Evolutionary conservation across 2,888 invertebrate genomes (phyloP).

Genomic region (Stictocephala bisonia): DNA sequence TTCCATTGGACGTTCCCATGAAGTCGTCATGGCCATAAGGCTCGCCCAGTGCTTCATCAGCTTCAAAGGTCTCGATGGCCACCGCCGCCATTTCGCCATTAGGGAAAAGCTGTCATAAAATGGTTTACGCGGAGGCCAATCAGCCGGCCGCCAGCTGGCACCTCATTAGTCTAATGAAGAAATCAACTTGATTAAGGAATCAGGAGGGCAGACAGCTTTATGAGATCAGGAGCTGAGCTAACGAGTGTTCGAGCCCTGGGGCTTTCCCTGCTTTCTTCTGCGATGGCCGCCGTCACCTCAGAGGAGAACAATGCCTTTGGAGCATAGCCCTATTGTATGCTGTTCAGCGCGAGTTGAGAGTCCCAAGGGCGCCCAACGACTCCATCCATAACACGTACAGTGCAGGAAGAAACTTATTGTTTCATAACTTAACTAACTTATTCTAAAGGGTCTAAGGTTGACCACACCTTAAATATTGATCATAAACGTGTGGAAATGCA

Average conservation of each 20-base stretch:
- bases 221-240: background rate
- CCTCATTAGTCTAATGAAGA: constrained; percentile 37
- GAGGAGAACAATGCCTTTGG: background rate
- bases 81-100: constrained; percentile 23
- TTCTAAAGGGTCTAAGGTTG: too few species aligned
- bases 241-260: constrained; percentile 19
- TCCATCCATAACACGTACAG: too few species aligned
- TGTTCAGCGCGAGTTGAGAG: too few species aligned
- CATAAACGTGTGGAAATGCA: too few species aligned
- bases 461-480: too few species aligned
- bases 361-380: too few species aligned
- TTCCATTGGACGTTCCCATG: too few species aligned
- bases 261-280: constrained; percentile 19
- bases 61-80: background rate
- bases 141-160: constrained; percentile 19
- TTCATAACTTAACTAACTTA: too few species aligned
- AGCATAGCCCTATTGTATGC: too few species aligned
- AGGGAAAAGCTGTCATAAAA: constrained; percentile 32
- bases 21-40: too few species aligned
- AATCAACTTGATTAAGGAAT: constrained; percentile 42
- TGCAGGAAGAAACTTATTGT: too few species aligned
- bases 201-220: constrained; percentile 34
- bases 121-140: constrained; percentile 23
- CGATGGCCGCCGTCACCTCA: background rate
- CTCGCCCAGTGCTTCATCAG: too few species aligned